Evolutionary conservation across 2,113 vertebrate species (phyloP).

Genomic region (Anseranas semipalmata): DNA sequence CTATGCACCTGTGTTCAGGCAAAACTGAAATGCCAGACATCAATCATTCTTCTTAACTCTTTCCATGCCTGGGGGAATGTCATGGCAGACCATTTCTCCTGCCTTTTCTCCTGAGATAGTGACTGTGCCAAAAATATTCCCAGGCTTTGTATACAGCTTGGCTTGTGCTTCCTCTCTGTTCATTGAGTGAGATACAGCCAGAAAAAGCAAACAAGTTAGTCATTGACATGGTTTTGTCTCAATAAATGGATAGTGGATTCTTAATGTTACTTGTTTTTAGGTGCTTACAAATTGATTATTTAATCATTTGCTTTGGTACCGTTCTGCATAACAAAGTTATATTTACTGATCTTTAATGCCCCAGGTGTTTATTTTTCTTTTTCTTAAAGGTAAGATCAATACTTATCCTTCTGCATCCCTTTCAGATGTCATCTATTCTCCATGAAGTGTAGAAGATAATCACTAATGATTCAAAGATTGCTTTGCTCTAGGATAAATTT

Average conservation of each 20-base stretch:
- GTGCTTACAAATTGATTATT: slow-evolving; percentile 4
- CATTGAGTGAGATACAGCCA: background rate
- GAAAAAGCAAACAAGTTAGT: background rate
- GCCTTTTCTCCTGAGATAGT: background rate
- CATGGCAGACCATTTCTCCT: background rate
- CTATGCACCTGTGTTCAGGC: background rate
- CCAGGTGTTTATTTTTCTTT: slow-evolving; percentile 18
- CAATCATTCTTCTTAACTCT: background rate
- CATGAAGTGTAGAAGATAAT: slow-evolving; percentile 1
- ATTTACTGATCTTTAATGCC: background rate
- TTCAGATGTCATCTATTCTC: slow-evolving; percentile 30
- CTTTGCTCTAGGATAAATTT: background rate
- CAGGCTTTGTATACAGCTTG: fast-evolving
- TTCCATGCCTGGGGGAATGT: background rate
- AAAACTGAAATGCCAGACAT: background rate
- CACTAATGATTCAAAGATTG: background rate
- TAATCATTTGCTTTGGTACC: background rate
- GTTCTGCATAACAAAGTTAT: background rate
- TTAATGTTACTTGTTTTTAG: background rate
- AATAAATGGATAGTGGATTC: background rate
- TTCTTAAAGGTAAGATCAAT: slow-evolving; percentile 19
- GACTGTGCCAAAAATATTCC: background rate
- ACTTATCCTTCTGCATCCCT: background rate
- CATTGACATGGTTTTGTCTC: background rate
- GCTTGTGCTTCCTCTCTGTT: background rate